Base-by-base conservation (phyloP, 2,888 invertebrate genomes). In the Thecocarcelia acutangulata region DNA sequence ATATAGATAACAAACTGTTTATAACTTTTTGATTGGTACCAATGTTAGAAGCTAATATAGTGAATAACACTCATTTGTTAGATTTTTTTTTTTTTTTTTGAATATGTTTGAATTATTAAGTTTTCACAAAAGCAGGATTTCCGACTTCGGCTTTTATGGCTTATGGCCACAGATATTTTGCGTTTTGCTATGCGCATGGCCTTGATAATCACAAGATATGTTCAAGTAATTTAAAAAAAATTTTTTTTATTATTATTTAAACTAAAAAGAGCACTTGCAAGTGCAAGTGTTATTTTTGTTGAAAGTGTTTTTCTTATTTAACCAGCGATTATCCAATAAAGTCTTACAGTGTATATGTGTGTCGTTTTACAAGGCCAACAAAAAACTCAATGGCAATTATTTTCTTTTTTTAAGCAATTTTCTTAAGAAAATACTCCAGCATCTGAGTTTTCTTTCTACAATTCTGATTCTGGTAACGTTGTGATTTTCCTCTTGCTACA, bases 281-380 rank as follows among this genome's bases (percentile, higher is more conserved):
- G 21, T 21, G 44, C 33, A 69, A 69, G 11, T 77, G 68, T 81
- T 81, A 52, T 68, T 73, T 63, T 68, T 50, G 50, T 44, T 73
- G 42, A 77, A 81, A 81, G 72, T 77, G 37, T 69, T 81, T 77
- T 77, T 72, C 61, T 76, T 77, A 81, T 69, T 81, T 76, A 81
- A 63, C 66, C 48, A 76, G 66, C 72, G 76, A 76, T 81, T 76
- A 81, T 76, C 81, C 37, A 73, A 81, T 63, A 77, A 63, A 76
- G 77, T 58, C 21, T 68, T 44, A 63, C 76, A 63, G 42, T 63
- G 24, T 44, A 19, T 37, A 3, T 66, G 37, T 5, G 37, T 19
- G 42, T 50, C 8, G 2, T 42, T 50, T 56, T 66, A 12, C 1
- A 13, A 50, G 24, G 17, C 61, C 40, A 28, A 33, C n/a, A 21